These are phyloP conservation scores for Solenodon paradoxus DNA, from an alignment of 2,113 vertebrate species.

Conservation along the genomic window DNA sequence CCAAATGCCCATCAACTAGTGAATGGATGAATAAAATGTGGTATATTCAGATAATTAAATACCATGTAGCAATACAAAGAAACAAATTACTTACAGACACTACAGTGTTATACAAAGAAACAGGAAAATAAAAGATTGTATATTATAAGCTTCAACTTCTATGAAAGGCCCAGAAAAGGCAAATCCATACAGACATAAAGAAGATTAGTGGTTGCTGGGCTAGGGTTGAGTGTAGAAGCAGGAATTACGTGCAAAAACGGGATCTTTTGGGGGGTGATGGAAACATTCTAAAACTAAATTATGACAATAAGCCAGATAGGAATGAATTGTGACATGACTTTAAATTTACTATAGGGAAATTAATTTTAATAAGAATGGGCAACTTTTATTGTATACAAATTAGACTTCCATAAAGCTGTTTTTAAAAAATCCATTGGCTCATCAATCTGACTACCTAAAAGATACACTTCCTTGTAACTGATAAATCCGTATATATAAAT, in stretches of 20 bases:
- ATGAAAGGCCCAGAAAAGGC: not conserved
- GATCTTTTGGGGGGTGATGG: not conserved
- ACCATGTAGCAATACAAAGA: not conserved
- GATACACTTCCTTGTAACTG: not conserved
- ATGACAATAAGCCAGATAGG: too few species aligned
- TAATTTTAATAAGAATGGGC: not conserved
- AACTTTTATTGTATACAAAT: not conserved
- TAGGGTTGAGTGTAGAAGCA: fast-evolving
- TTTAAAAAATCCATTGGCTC: not conserved
- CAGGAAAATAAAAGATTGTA: not conserved
- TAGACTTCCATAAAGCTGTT: not conserved
- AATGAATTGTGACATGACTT: not conserved
- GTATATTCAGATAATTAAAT: not conserved
- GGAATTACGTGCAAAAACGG: not conserved
- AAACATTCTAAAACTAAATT: not conserved
- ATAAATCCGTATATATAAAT: not conserved
- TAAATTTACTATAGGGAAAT: not conserved
- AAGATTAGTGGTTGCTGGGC: not conserved
- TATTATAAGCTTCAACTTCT: not conserved
- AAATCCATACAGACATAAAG: not conserved
- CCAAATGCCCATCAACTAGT: not conserved
- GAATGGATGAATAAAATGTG: not conserved
- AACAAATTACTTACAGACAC: not conserved
- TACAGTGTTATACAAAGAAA: not conserved
- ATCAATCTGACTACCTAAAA: not conserved